Conservation (phyloP, 37 sponge, comb jelly and placozoan genomes). For the Halisarca cf. caerulea region DNA sequence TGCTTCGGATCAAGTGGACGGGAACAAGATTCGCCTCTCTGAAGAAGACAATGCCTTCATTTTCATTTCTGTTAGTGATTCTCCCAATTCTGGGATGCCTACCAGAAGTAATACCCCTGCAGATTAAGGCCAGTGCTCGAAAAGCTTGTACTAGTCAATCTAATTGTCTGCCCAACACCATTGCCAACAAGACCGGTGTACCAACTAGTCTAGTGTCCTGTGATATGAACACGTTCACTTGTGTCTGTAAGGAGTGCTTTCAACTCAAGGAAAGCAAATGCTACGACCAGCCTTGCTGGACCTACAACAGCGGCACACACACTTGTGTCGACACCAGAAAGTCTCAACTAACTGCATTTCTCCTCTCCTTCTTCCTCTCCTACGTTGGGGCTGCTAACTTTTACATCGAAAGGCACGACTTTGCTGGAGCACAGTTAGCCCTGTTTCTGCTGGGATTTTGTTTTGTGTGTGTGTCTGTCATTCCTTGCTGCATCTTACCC, state of each 20-base stretch:
- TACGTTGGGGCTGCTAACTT: slow-evolving; percentile 84
- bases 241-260: slow-evolving; percentile 62
- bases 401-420: slow-evolving; percentile 65
- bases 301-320: neutral
- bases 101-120: too few species aligned
- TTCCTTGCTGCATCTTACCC: slow-evolving; percentile 10
- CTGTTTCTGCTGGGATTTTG: slow-evolving; percentile 24
- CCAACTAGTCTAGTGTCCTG: slow-evolving; percentile 16
- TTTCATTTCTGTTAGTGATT: too few species aligned
- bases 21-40: too few species aligned
- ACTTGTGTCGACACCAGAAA: slow-evolving; percentile 30
- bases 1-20: too few species aligned
- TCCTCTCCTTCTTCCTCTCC: slow-evolving; percentile 60
- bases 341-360: slow-evolving; percentile 56
- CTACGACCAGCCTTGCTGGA: neutral
- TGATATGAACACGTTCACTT: neutral
- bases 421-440: slow-evolving; percentile 54
- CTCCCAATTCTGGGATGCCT: too few species aligned
- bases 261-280: slow-evolving; percentile 21
- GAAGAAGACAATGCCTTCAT: too few species aligned
- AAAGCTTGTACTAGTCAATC: too few species aligned
- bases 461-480: neutral
- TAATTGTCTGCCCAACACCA: too few species aligned
- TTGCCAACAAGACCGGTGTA: neutral
- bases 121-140: too few species aligned